A percentile compares a stretch with the other conserved stretches of the same genome.
Evolutionary conservation across 2,888 invertebrate species (phyloP).

Genomic region (Scrobipalpa costella): DNA sequence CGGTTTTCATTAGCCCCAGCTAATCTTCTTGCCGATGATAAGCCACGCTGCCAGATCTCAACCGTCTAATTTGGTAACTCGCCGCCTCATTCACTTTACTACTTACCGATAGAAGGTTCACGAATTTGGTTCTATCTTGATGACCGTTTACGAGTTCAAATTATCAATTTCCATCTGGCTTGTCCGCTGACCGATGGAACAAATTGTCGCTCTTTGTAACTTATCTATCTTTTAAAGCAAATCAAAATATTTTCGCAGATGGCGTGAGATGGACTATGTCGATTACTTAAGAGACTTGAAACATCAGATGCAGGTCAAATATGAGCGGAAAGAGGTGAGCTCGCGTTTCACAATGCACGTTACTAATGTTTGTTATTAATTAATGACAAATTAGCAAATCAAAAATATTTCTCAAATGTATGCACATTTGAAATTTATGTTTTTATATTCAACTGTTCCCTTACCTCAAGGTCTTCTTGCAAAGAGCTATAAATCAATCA

Average conservation of each 20-base stretch:
- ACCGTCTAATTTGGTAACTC: constrained; percentile 26
- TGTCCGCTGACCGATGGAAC: no score
- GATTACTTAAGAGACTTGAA: constrained; percentile 69
- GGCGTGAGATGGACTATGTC: constrained; percentile 68
- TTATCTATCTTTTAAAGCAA: background rate
- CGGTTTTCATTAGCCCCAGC: constrained; percentile 53
- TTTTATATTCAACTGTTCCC: background rate
- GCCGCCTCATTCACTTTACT: background rate
- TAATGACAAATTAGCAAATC: constrained; percentile 21
- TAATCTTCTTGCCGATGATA: constrained; percentile 41
- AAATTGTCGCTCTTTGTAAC: no score
- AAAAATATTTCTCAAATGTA: background rate
- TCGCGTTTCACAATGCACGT: background rate
- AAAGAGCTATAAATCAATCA: background rate
- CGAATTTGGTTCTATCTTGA: background rate
- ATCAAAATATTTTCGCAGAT: constrained; percentile 47
- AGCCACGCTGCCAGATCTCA: constrained; percentile 37
- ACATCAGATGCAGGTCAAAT: constrained; percentile 69
- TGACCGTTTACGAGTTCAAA: constrained; percentile 17
- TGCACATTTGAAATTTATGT: background rate
- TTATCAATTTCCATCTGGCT: constrained; percentile 12
- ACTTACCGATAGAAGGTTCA: no score
- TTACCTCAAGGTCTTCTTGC: background rate
- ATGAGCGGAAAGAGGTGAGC: constrained; percentile 62
- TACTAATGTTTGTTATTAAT: constrained; percentile 19